phyloP scores from a whole-genome alignment of 2,888 invertebrate genomes.

The Anodontia alba region DNA sequence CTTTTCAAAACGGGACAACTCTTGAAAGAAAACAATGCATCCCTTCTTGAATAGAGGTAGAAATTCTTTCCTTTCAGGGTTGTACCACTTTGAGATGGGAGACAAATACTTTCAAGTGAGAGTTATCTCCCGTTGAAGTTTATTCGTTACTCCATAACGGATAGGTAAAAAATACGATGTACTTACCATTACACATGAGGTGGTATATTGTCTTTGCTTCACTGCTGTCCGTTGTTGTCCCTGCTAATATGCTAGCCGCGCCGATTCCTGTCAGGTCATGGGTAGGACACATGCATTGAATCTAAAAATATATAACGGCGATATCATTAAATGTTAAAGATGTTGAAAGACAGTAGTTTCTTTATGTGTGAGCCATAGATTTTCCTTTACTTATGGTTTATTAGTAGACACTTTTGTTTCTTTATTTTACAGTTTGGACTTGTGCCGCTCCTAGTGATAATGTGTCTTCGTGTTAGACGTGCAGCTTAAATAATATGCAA shows the following conservation, averaged over 20 bases:
- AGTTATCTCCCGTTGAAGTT: background rate
- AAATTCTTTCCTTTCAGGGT: background rate
- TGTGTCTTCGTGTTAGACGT: too few relatives aligned
- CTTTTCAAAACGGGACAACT: too few relatives aligned
- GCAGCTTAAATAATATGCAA: too few relatives aligned
- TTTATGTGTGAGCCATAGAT: too few relatives aligned
- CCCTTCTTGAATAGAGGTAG: background rate
- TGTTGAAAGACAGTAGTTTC: too few relatives aligned
- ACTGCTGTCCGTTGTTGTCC: constrained; percentile 4
- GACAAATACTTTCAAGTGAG: background rate
- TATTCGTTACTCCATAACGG: background rate
- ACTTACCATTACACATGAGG: constrained; percentile 34
- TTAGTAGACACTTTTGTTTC: too few relatives aligned
- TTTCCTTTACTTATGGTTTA: too few relatives aligned
- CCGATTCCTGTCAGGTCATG: constrained; percentile 17
- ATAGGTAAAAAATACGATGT: background rate
- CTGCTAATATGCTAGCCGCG: constrained; percentile 24
- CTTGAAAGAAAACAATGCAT: background rate
- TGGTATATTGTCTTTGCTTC: constrained; percentile 35
- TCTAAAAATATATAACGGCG: constrained; percentile 20
- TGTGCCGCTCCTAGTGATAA: too few relatives aligned
- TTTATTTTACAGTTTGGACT: too few relatives aligned
- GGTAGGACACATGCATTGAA: constrained; percentile 34
- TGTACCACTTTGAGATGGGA: background rate
- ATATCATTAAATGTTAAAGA: too few relatives aligned